Evolutionary conservation across 2,797 vertebrate species (phyloP), one percentile per base, ranked within the genome.

Genomic region (Dipus sagitta): DNA sequence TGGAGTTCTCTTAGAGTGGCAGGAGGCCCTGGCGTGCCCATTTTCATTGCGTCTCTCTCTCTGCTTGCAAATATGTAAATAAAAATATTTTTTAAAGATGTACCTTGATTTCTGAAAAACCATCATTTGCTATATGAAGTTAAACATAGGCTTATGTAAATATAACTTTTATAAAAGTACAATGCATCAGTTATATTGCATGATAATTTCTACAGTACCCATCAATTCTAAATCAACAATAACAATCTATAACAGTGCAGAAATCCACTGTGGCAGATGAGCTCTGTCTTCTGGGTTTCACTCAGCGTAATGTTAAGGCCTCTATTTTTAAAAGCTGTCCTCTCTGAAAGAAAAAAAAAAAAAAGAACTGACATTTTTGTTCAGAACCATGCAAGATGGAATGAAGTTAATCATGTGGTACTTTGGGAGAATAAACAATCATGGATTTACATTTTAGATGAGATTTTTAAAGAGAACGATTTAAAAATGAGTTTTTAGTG

Each of bases 401-500:
- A 30, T 54, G 18, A 76, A 71, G 17, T 11, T 4, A 15, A 54
- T 72, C 20, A 38, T 58, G 67, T 62, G 38, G 74, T 52, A 21
- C 2, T 93, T 77, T 67, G 78, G 60, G 93, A 96, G 54, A 65
- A 47, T 0, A 54, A 38, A 60, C 52, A 24, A 28, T 88, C 6
- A 3, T 6, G 28, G 68, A 26, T 80, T 93, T 71, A 71, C 32
- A 86, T 75, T 92, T 85, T 67, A 75, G 26, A 72, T 76, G 81
- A 47, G 52, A 74, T 80, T 93, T 91, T 83, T 82, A 83, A 90
- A 54, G 72, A 82, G 60, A 90, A 81, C 58, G 72, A 81, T 90
- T 96, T 65, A 42, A 90, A 92, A 88, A 81, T 38, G 13, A 0
- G 9, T 78, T 93, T 78, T 93, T 79, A 91, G 24, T 21, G 68